Base-by-base conservation (phyloP, 2,113 vertebrate species). In the Sturnus vulgaris region DNA sequence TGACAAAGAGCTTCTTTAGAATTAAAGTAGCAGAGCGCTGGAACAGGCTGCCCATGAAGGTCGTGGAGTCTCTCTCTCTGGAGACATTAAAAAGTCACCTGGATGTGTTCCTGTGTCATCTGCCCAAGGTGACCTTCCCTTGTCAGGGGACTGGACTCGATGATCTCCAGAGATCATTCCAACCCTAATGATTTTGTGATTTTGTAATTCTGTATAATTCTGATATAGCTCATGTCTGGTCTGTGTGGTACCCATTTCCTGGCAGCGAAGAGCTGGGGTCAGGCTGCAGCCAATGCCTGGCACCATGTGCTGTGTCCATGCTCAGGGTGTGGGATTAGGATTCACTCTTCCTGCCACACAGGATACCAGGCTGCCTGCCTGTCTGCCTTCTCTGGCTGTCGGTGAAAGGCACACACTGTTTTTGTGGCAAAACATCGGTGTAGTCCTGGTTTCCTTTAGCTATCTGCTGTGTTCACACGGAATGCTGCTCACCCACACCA, bases 281-380 rank as follows among this genome's bases (percentile, higher is more conserved):
- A 6, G 46, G 33, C 10, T 82, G 35, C n/a, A 30, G 33, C 69
- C 50, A 3, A 19, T 18, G 6, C 11, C 35, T 10, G 44, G 14
- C n/a, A 3, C 35, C 16, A 0, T 15, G 37, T 28, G 39, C 63
- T 18, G 22, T 31, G 17, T 31, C 35, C 9, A 3, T 0, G 8
- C 30, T 30, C 31, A 4, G 40, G 17, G 24, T 7, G 24, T 3
- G 2, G 56, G 24, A 30, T 56, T 53, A 18, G 49, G 15, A 33
- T 44, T 71, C 7, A 2, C 11, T 33, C 0, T 1, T 55, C 21
- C 44, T 0, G 0, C 64, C 2, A 1, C 2, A 0, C 23, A 15
- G 4, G 23, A 8, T 35, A 8, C 55, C 2, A 2, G 37, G 2
- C 1, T 18, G 52, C 6, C 6, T 61, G 37, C 15, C 1, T 18